Evolutionary conservation across 2,797 vertebrate species (phyloP).

Genomic region (Poecilia gillii): DNA sequence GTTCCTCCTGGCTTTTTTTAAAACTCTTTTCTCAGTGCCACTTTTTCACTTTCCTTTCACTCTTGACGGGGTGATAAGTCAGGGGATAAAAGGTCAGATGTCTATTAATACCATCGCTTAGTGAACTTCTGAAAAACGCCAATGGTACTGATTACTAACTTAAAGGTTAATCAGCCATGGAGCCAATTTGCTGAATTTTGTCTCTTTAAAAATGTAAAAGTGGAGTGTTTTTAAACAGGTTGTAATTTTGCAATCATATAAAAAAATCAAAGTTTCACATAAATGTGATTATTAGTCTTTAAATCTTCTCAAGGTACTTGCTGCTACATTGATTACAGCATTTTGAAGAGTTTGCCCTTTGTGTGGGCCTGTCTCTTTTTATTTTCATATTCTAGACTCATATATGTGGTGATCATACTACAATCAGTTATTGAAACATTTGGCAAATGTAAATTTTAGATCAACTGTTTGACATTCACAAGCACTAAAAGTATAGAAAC

Average conservation of each 20-base stretch:
- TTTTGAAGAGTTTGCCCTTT: neutral
- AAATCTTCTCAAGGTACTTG: neutral
- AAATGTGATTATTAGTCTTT: neutral
- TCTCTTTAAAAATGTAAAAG: neutral
- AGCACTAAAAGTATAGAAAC: neutral
- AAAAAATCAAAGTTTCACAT: neutral
- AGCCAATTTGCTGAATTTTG: neutral
- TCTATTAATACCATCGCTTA: neutral
- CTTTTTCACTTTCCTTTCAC: neutral
- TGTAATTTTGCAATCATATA: neutral
- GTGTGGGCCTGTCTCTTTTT: neutral
- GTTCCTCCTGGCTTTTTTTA: neutral
- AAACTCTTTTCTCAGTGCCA: neutral
- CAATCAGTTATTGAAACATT: neutral
- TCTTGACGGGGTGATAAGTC: neutral
- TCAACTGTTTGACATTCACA: neutral
- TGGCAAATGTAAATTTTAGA: neutral
- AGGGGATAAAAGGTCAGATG: conserved; percentile 10
- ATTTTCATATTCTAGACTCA: neutral
- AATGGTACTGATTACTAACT: neutral
- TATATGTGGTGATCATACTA: neutral
- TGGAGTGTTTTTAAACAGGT: neutral
- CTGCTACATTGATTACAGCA: neutral
- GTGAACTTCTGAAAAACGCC: neutral
- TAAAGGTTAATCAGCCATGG: neutral